Conservation (phyloP, 1,140 invertebrate genomes). For the Drosophila mojavensis region DNA sequence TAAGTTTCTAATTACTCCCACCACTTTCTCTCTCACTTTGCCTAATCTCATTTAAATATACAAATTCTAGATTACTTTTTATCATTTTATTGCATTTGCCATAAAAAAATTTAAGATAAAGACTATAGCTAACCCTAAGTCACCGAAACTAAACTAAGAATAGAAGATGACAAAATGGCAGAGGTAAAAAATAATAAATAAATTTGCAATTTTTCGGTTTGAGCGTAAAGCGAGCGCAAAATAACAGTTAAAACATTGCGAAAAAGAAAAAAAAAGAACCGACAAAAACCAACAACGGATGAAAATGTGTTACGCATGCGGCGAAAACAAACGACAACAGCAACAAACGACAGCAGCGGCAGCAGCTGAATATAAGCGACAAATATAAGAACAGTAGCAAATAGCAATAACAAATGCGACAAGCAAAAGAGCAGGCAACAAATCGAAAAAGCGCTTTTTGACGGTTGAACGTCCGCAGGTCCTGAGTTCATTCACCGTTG, state of each 20-base stretch:
- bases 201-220: conserved; percentile 40
- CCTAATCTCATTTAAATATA: too few species aligned
- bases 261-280: conserved; percentile 10
- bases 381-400: conserved; percentile 40
- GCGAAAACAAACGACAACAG: conserved; percentile 34
- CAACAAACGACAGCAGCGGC: conserved; percentile 17
- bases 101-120: too few species aligned
- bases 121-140: too few species aligned
- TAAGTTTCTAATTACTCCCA: too few species aligned
- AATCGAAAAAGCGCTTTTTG: conserved; percentile 64
- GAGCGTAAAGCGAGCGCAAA: neutral
- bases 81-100: too few species aligned
- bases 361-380: conserved; percentile 30
- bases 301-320: conserved; percentile 62
- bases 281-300: conserved; percentile 33
- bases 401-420: conserved; percentile 37
- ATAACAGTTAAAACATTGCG: conserved; percentile 45
- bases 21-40: too few species aligned
- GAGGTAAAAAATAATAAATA: neutral
- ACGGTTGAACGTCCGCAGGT: conserved; percentile 79
- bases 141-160: neutral
- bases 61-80: neutral
- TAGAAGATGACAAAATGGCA: conserved; percentile 17
- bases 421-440: conserved; percentile 23
- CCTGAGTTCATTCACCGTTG: conserved; percentile 82